phyloP scores from a whole-genome alignment of 2,797 vertebrate genomes.

The Thamnophis elegans region DNA sequence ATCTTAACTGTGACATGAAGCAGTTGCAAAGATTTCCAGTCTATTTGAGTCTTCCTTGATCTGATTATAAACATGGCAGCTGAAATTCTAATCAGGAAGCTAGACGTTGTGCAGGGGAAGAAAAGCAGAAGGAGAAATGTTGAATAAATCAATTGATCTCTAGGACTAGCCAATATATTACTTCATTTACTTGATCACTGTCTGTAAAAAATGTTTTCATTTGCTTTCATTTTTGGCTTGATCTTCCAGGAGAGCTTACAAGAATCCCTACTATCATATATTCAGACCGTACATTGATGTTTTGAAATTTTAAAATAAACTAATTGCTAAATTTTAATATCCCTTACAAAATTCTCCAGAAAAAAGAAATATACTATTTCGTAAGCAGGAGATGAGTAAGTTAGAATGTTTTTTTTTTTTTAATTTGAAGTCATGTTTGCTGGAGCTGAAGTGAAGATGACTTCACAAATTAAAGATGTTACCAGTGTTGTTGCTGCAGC shows the following conservation, averaged over 20 bases:
- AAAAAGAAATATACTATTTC: background rate
- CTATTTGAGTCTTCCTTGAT: background rate
- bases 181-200: background rate
- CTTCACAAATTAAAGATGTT: background rate
- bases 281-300: background rate
- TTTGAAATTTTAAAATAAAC: background rate
- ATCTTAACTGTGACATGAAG: background rate
- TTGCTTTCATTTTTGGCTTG: background rate
- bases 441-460: background rate
- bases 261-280: background rate
- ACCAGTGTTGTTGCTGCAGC: background rate
- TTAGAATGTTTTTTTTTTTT: background rate
- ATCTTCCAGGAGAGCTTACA: background rate
- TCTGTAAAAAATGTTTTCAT: background rate
- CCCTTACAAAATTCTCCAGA: background rate
- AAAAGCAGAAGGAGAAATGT: background rate
- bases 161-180: background rate
- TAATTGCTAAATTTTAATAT: background rate
- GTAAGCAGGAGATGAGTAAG: background rate
- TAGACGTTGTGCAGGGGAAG: background rate
- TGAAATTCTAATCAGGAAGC: background rate
- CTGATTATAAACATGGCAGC: background rate
- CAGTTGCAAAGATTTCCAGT: background rate
- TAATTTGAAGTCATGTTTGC: background rate
- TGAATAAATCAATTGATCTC: background rate